These are phyloP conservation scores for Epistrophe eligans DNA, from an alignment of 2,888 invertebrate genomes.

Conservation along the genomic window DNA sequence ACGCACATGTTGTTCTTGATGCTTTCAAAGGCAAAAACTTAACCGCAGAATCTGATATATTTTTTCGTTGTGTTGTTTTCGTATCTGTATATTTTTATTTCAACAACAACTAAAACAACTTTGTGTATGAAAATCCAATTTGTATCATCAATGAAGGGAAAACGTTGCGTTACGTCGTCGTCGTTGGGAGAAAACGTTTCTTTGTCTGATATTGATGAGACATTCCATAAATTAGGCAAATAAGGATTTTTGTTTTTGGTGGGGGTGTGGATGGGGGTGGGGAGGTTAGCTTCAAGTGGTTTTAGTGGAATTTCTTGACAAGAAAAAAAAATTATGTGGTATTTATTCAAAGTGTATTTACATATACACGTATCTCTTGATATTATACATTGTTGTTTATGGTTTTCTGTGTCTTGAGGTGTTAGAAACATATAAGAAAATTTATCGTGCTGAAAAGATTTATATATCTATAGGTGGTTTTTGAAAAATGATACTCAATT, in stretches of 20 bases:
- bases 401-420: conserved; percentile 22
- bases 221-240: conserved; percentile 39
- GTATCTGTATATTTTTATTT: neutral
- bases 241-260: conserved; percentile 10
- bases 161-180: neutral
- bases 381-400: neutral
- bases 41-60: conserved; percentile 5
- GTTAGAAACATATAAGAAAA: conserved; percentile 14
- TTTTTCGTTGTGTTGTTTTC: conserved; percentile 5
- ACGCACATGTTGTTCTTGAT: conserved; percentile 33
- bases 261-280: neutral
- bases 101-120: neutral
- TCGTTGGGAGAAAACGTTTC: conserved; percentile 8
- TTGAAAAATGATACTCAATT: conserved; percentile 14
- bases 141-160: conserved; percentile 16
- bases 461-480: neutral
- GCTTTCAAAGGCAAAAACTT: conserved; percentile 3
- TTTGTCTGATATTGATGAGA: conserved; percentile 40
- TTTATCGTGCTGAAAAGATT: conserved; percentile 8
- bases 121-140: conserved; percentile 37
- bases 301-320: conserved; percentile 7
- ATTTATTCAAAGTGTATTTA: conserved; percentile 1
- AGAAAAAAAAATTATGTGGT: conserved; percentile 1
- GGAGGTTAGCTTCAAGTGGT: neutral
- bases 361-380: neutral